Evolutionary conservation across 2,113 vertebrate species (phyloP), one percentile per base, ranked within the genome.

Genomic region (Notarius quadriscutis): DNA sequence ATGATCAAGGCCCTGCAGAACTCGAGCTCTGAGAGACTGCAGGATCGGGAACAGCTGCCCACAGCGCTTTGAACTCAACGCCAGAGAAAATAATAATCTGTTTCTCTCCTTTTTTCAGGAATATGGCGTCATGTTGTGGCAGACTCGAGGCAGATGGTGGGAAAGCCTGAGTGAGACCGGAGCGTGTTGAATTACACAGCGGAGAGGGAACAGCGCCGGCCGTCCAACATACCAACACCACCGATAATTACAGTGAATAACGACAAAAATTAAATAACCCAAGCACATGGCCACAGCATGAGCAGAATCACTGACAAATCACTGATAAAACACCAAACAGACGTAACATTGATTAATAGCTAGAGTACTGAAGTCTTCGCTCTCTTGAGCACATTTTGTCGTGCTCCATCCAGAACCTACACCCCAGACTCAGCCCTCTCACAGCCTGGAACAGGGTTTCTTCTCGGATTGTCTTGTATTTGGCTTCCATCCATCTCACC

Each of bases 31-130:
- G 95, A 95, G 94, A 94, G 91, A 87, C 87, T 84, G 15, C 86
- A 58, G 84, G 93, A 92, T 90, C 94, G 94, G 93, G 93, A 92
- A 90, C 95, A 95, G 93, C 94, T 95, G 95, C 91, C 89, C 72
- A 85, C 91, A 53, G 81, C 55, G 86, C 90, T 94, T 91, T 94
- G 91, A 93, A 92, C 91, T 91, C 86, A 25, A 55, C 91, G 91
- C 92, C 92, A 93, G 81, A 82, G 63, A 91, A 65, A 85, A 6
- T 84, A 91, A 91, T 57, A 15, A 84, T 91, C 55, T 87, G 86
- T 90, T 92, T 92, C 92, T 91, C 86, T 89, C 90, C 88, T 92
- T 94, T 85, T 87, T 51, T 34, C 27, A 12, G 60, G 88, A 93
- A 92, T 92, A 88, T 65, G 86, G 89, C 87, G 91, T 90, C 89